phyloP scores from a whole-genome alignment of 2,797 vertebrate genomes.

The Pseudomugil gertrudae region DNA sequence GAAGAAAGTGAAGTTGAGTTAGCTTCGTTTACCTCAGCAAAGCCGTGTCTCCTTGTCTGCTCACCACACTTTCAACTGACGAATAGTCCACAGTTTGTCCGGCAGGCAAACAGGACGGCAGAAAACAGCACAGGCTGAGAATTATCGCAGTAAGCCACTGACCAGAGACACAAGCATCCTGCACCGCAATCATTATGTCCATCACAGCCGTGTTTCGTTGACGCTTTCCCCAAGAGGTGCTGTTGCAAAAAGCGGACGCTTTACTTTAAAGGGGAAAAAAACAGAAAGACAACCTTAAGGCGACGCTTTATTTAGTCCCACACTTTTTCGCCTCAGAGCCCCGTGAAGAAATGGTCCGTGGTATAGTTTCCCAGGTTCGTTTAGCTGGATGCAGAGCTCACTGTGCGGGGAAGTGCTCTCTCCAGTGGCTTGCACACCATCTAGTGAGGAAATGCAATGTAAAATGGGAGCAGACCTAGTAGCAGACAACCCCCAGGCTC shows the following conservation, averaged over 20 bases:
- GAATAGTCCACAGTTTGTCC: constrained; percentile 94
- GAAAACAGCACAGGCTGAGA: constrained; percentile 93
- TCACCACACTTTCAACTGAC: constrained; percentile 93
- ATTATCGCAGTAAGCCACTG: constrained; percentile 93
- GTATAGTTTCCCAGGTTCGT: constrained; percentile 76
- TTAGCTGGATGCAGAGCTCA: constrained; percentile 75
- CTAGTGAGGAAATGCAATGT: constrained; percentile 91
- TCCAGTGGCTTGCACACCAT: constrained; percentile 92
- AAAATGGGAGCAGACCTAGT: constrained; percentile 88
- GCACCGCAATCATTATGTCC: constrained; percentile 95
- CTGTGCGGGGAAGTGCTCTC: constrained; percentile 83
- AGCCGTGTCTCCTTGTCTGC: constrained; percentile 96
- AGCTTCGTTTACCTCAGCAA: constrained; percentile 88
- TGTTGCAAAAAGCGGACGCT: constrained; percentile 26
- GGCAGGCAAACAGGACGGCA: constrained; percentile 92
- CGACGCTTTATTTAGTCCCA: constrained; percentile 66
- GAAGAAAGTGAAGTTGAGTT: constrained; percentile 71
- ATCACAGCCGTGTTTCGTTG: constrained; percentile 83
- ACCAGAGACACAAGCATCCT: constrained; percentile 94
- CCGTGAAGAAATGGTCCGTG: constrained; percentile 69
- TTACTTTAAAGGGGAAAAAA: not conserved
- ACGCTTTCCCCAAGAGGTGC: constrained; percentile 71
- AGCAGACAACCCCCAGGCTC: constrained; percentile 93
- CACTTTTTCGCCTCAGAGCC: constrained; percentile 62
- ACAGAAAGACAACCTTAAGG: constrained; percentile 35